phyloP scores from a whole-genome alignment of 2,797 vertebrate genomes.

The Lemur catta region DNA sequence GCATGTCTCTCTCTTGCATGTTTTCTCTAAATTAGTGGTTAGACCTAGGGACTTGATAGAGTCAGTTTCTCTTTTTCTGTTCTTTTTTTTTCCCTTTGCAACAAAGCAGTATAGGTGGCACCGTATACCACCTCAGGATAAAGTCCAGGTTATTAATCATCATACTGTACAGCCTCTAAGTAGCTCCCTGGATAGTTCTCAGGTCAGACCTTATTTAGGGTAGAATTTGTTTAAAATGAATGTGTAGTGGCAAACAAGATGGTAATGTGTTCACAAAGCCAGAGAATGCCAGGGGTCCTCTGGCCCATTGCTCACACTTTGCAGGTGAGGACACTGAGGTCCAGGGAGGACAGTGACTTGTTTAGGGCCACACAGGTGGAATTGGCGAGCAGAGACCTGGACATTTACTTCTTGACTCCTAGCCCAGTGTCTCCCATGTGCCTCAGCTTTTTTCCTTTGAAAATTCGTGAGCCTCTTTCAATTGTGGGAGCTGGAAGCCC shows the following conservation, averaged over 20 bases:
- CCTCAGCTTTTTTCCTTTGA: neutral
- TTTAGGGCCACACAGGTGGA: neutral
- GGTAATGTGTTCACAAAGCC: neutral
- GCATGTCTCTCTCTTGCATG: neutral
- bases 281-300: neutral
- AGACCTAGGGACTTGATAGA: neutral
- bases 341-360: neutral
- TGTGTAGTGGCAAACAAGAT: neutral
- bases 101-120: neutral
- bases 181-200: neutral
- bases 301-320: neutral
- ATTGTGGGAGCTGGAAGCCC: neutral
- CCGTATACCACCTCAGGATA: neutral
- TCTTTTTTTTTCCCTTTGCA: no score
- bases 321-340: neutral
- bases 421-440: neutral
- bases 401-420: neutral
- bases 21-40: neutral
- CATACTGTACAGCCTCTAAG: neutral
- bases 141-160: neutral
- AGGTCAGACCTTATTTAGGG: neutral
- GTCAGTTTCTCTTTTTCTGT: neutral
- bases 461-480: neutral
- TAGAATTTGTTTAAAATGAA: neutral
- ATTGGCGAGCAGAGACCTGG: rapidly evolving